Percentiles rank a stretch among this genome's conserved stretches.
phyloP scores from a whole-genome alignment of 2,888 invertebrate species.

The Brenthis daphne region DNA sequence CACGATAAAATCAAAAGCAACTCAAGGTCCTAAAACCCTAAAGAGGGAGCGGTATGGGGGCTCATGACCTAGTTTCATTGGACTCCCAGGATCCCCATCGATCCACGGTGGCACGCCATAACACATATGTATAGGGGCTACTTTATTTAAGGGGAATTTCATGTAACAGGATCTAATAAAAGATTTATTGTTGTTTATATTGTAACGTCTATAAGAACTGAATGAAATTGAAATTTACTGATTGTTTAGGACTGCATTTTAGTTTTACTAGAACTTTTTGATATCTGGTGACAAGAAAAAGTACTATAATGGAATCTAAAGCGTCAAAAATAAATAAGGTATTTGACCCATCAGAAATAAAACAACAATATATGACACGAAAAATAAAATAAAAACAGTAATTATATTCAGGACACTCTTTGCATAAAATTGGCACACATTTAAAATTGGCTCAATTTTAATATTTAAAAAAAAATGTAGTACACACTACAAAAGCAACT shows the following conservation, averaged over 20 bases:
- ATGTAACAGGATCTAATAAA: slow-evolving; percentile 30
- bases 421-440: neutral
- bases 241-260: neutral
- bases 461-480: slow-evolving; percentile 8
- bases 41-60: slow-evolving; percentile 62
- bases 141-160: slow-evolving; percentile 31
- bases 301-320: too few relatives aligned
- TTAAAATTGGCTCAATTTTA: neutral
- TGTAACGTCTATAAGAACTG: slow-evolving; percentile 3
- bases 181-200: slow-evolving; percentile 31
- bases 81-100: slow-evolving; percentile 69
- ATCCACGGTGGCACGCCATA: slow-evolving; percentile 55
- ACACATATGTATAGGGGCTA: slow-evolving; percentile 33
- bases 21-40: slow-evolving; percentile 53
- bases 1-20: slow-evolving; percentile 44
- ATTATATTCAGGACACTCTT: neutral
- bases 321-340: too few relatives aligned
- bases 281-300: too few relatives aligned
- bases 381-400: too few relatives aligned
- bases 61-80: slow-evolving; percentile 75
- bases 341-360: too few relatives aligned
- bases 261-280: too few relatives aligned
- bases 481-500: slow-evolving; percentile 6
- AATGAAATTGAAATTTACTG: neutral
- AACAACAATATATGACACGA: too few relatives aligned